Evolutionary conservation across 2,888 invertebrate species (phyloP), one percentile per base, ranked within the genome.

Genomic region (Bursaphelenchus okinawaensis): DNA sequence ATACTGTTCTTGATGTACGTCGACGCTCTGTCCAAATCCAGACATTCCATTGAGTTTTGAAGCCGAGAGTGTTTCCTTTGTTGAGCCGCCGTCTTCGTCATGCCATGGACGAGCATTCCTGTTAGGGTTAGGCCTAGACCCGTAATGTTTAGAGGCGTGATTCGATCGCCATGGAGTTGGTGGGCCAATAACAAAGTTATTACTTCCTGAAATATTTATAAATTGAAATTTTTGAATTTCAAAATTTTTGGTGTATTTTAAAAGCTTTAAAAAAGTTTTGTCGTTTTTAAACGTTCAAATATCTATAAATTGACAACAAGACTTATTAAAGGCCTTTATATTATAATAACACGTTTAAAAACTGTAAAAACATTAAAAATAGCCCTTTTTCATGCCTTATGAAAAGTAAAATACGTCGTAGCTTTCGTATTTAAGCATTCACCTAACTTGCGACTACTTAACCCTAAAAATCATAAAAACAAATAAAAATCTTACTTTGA

Each of bases 151-250:
- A 93, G 85, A 3, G 86, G 82, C 66, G 89, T 90, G 82, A 96
- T 87, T 79, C 88, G 87, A 83, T 96, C 95, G 8, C 91, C 91
- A 79, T 91, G 91, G 76, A 90, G 88, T 80, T 89, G 87, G 60
- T 92, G 90, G 0, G 95, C 96, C 75, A 96, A 85, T 55, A 90
- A 88, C 75, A 98, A 86, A 69, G 92, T 93, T 82, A 90, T 90
- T 82, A 95, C 89, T 87, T 98, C 96, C 93, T 94, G 85, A 56
- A 69, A 20, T 16, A 55, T 9, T 22, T 12, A 16, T 27, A 64
- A 16, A 4, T 28, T 67, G 54, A 19, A 51, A 67, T 52, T 20
- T 67, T 40, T n/a, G 62, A 62, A 19, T n/a, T 61, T 19, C 20
- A 9, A 22, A 7, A 52, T 52, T 52, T 52, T 52, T 52, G 7